phyloP scores from a whole-genome alignment of 2,113 vertebrate genomes.

The Ptilonorhynchus violaceus region DNA sequence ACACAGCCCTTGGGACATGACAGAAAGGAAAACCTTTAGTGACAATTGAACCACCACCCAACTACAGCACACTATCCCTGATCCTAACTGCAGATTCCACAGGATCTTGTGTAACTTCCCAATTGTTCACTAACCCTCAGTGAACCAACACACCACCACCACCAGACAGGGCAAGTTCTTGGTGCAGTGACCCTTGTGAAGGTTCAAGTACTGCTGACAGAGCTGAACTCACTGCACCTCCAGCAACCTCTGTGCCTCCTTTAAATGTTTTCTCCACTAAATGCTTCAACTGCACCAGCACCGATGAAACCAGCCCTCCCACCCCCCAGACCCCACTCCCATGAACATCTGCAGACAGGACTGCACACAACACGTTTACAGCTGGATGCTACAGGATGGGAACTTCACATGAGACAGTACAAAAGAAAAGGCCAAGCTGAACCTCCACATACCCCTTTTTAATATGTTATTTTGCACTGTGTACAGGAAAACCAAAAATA shows the following conservation, averaged over 20 bases:
- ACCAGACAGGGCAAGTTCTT: rapidly evolving
- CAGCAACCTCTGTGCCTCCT: neutral
- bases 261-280: rapidly evolving
- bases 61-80: rapidly evolving
- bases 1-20: neutral
- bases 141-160: neutral
- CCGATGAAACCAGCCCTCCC: rapidly evolving
- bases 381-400: neutral
- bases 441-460: conserved; percentile 72
- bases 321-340: neutral
- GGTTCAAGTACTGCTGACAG: neutral
- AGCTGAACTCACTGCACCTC: rapidly evolving
- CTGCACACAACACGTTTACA: neutral
- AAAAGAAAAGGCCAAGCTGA: conserved; percentile 65
- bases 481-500: conserved; percentile 72
- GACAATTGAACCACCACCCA: rapidly evolving
- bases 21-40: neutral
- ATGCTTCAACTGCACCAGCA: neutral
- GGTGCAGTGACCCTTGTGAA: rapidly evolving
- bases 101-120: rapidly evolving
- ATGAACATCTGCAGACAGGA: rapidly evolving
- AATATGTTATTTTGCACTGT: conserved; percentile 71
- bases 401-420: neutral
- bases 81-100: rapidly evolving
- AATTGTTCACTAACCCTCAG: neutral